These are phyloP conservation scores for Mimas tiliae DNA, from an alignment of 2,888 invertebrate genomes.

Conservation along the genomic window DNA sequence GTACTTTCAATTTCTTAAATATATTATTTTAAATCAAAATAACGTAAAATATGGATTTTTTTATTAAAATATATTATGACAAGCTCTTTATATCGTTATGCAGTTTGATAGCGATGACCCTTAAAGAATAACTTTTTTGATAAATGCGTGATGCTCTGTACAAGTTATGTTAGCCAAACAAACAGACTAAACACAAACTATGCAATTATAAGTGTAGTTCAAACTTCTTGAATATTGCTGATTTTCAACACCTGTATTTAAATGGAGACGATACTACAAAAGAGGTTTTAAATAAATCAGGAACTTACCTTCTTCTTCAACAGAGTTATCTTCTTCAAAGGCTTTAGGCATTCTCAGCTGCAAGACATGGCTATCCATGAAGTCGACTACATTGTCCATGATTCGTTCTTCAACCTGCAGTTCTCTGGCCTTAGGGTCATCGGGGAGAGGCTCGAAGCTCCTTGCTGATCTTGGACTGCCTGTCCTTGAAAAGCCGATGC, in stretches of 20 bases:
- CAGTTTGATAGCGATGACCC: too few species aligned
- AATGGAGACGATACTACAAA: background rate
- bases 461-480: conserved; percentile 74
- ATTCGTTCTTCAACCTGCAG: conserved; percentile 75
- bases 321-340: conserved; percentile 73
- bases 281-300: background rate
- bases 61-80: too few species aligned
- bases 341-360: conserved; percentile 78
- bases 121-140: too few species aligned
- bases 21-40: background rate
- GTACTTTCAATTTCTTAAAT: background rate
- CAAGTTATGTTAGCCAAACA: too few species aligned
- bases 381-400: conserved; percentile 76
- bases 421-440: conserved; percentile 74
- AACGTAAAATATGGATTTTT: background rate
- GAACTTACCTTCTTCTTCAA: conserved; percentile 77
- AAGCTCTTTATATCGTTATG: too few species aligned
- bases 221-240: background rate
- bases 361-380: conserved; percentile 72
- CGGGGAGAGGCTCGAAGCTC: conserved; percentile 73
- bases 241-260: background rate
- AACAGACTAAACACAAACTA: too few species aligned
- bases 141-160: too few species aligned
- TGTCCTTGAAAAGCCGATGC: conserved; percentile 70
- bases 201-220: too few species aligned